phyloP scores from a whole-genome alignment of 2,113 vertebrate genomes.

The Capricornis sumatraensis region DNA sequence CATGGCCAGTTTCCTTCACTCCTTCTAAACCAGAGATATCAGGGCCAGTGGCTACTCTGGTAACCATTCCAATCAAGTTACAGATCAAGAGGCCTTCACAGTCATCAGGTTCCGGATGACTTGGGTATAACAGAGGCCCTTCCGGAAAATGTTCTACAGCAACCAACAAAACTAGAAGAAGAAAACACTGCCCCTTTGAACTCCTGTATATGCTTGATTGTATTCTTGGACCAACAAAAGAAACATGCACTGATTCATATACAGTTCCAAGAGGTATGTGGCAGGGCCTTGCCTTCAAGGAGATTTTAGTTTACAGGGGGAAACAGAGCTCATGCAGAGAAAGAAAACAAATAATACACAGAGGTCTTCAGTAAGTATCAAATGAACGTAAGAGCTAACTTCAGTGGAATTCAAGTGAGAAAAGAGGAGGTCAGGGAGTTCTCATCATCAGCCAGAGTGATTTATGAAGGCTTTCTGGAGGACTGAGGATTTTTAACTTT shows the following conservation, averaged over 20 bases:
- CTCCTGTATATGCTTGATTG: background rate
- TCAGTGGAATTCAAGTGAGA: background rate
- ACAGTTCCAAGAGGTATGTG: background rate
- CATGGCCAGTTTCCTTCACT: background rate
- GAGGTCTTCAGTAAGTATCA: background rate
- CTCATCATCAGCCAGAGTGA: background rate
- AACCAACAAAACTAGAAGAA: background rate
- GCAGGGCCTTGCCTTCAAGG: background rate
- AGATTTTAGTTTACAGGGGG: background rate
- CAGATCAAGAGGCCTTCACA: background rate
- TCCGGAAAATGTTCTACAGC: background rate
- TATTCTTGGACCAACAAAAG: background rate
- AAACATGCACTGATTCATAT: background rate
- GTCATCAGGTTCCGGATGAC: background rate
- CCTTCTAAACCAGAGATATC: background rate
- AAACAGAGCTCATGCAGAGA: background rate
- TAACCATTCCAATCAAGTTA: background rate
- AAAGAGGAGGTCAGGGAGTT: background rate
- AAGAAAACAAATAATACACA: background rate
- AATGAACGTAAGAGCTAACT: background rate
- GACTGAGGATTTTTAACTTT: background rate
- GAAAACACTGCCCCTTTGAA: background rate
- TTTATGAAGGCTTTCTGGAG: background rate
- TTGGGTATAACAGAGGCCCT: background rate
- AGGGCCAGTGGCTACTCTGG: background rate